Evolutionary conservation across 2,797 vertebrate species (phyloP).

Genomic region (Threskiornis aethiopicus): DNA sequence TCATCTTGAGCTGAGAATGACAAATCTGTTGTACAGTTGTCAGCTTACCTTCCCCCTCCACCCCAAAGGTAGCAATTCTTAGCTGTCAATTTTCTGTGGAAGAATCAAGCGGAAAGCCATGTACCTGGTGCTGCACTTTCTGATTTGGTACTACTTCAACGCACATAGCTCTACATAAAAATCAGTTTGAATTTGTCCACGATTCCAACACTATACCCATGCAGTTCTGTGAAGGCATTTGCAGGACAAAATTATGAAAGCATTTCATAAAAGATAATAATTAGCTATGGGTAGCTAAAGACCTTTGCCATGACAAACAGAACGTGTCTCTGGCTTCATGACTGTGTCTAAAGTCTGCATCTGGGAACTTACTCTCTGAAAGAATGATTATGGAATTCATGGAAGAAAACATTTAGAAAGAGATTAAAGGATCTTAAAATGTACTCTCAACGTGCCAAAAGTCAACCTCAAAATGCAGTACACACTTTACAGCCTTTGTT

Average conservation of each 20-base stretch:
- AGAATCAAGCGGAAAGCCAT: background rate
- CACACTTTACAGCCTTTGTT: background rate
- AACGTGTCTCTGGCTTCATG: background rate
- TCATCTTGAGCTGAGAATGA: background rate
- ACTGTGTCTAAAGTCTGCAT: background rate
- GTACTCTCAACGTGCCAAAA: background rate
- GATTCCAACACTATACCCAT: background rate
- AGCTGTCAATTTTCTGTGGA: background rate
- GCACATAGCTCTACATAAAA: background rate
- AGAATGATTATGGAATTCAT: background rate
- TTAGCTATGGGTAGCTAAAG: background rate
- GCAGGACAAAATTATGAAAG: background rate
- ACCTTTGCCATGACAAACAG: background rate
- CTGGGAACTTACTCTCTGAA: background rate
- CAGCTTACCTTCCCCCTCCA: background rate
- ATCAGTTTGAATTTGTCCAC: background rate
- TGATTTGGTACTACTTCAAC: background rate
- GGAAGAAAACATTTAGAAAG: background rate
- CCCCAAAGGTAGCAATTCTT: background rate
- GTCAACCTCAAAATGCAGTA: background rate
- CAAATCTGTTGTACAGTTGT: background rate
- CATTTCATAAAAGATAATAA: background rate
- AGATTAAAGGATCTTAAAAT: background rate
- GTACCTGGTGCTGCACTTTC: background rate
- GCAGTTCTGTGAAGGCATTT: background rate